A percentile compares a stretch with the other conserved stretches of the same genome.
These are phyloP conservation scores for Oncorhynchus gorbuscha DNA, from an alignment of 2,113 vertebrate genomes.

Conservation along the genomic window DNA sequence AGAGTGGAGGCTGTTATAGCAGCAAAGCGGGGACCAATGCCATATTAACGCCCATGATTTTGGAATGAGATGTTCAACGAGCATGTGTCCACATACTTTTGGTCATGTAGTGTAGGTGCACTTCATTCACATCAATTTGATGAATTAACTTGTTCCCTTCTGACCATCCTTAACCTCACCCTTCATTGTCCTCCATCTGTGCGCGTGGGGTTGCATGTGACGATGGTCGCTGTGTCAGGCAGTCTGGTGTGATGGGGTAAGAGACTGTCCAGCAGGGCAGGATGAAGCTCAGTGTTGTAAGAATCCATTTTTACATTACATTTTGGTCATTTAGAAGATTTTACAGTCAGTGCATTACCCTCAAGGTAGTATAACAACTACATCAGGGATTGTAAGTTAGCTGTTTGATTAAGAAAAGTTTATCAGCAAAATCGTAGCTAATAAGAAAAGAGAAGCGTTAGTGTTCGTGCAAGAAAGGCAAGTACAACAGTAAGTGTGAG, in stretches of 20 bases:
- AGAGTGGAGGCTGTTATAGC: too few species aligned
- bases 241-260: constrained; percentile 66
- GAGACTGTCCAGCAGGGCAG: constrained; percentile 56
- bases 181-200: constrained; percentile 54
- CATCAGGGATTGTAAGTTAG: not conserved
- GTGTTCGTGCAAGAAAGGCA: too few species aligned
- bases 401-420: too few species aligned
- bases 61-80: too few species aligned
- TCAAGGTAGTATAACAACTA: not conserved
- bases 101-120: too few species aligned
- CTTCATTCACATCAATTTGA: not conserved
- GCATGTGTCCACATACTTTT: too few species aligned
- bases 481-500: not conserved
- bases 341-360: not conserved
- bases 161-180: not conserved
- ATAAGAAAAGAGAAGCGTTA: too few species aligned
- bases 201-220: constrained; percentile 49
- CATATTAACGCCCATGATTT: too few species aligned
- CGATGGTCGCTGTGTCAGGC: constrained; percentile 52
- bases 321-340: too few species aligned
- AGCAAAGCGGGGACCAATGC: too few species aligned
- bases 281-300: constrained; percentile 65
- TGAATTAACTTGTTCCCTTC: not conserved
- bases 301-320: not conserved
- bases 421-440: too few species aligned